Evolutionary conservation across 2,888 invertebrate species (phyloP).

Genomic region (Sphaeridia pumilis): DNA sequence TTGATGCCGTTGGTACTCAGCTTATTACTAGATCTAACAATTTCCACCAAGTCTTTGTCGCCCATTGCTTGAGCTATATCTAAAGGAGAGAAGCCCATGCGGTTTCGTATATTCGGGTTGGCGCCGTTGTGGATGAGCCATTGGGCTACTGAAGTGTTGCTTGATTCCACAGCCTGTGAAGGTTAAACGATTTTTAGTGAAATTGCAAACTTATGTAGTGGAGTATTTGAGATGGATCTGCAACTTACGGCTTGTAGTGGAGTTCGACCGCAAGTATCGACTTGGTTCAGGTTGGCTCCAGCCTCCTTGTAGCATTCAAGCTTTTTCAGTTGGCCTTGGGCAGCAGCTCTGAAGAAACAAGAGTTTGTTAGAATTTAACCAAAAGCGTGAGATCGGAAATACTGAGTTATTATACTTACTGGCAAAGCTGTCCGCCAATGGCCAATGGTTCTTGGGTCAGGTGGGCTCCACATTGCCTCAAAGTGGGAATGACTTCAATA

Average conservation of each 20-base stretch:
- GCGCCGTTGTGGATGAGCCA: constrained; percentile 25
- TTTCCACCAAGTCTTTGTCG: background rate
- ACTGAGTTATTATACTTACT: constrained; percentile 38
- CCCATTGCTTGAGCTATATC: background rate
- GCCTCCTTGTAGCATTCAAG: constrained; percentile 53
- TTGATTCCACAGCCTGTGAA: constrained; percentile 22
- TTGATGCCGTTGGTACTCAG: too few species aligned
- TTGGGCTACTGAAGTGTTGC: constrained; percentile 16
- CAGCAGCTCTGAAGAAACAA: constrained; percentile 37
- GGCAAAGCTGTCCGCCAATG: constrained; percentile 56
- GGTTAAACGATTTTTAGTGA: too few species aligned
- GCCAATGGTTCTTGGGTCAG: constrained; percentile 48
- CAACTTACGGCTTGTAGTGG: constrained; percentile 52
- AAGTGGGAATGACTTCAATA: constrained; percentile 51
- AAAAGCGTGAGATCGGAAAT: too few species aligned
- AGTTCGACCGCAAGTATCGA: constrained; percentile 54
- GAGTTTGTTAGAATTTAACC: constrained; percentile 1
- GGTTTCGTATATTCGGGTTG: background rate
- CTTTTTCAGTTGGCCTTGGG: constrained; percentile 46
- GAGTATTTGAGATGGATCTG: too few species aligned
- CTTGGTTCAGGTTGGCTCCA: constrained; percentile 52
- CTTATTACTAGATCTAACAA: background rate
- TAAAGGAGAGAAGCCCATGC: background rate
- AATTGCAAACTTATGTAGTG: too few species aligned
- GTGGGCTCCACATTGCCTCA: constrained; percentile 65